These are phyloP conservation scores for Yponomeuta plumbellus DNA, from an alignment of 2,888 invertebrate species.

Conservation along the genomic window DNA sequence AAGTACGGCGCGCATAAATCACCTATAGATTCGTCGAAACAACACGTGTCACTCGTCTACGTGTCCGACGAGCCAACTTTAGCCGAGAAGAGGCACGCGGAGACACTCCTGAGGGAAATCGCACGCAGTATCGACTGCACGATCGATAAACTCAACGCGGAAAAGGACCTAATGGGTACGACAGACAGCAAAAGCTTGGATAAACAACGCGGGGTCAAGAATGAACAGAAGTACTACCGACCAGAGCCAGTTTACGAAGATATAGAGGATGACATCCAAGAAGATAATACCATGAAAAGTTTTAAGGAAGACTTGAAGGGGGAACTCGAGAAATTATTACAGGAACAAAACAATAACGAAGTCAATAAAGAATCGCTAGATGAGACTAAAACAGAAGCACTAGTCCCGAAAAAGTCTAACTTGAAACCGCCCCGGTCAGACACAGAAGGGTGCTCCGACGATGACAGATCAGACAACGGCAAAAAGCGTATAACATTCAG, in stretches of 20 bases:
- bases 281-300: slow-evolving; percentile 32
- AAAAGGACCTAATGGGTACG: slow-evolving; percentile 51
- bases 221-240: background rate
- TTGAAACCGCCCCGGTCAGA: slow-evolving; percentile 62
- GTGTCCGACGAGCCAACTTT: slow-evolving; percentile 52
- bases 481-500: slow-evolving; percentile 68
- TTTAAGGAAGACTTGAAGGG: slow-evolving; percentile 55
- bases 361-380: slow-evolving; percentile 27
- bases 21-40: slow-evolving; percentile 47
- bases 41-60: slow-evolving; percentile 65
- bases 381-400: slow-evolving; percentile 28
- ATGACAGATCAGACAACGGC: slow-evolving; percentile 61
- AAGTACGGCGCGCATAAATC: slow-evolving; percentile 54
- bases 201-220: slow-evolving; percentile 8
- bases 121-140: slow-evolving; percentile 65
- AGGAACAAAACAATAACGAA: slow-evolving; percentile 31
- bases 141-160: slow-evolving; percentile 54
- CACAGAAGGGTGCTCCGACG: slow-evolving; percentile 62
- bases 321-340: slow-evolving; percentile 51
- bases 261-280: slow-evolving; percentile 34
- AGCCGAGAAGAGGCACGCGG: slow-evolving; percentile 62
- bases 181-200: slow-evolving; percentile 43
- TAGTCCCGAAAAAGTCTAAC: slow-evolving; percentile 54
- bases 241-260: slow-evolving; percentile 47
- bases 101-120: slow-evolving; percentile 62